Evolutionary conservation across 2,797 vertebrate genomes (phyloP).

Genomic region (Pygocentrus nattereri): DNA sequence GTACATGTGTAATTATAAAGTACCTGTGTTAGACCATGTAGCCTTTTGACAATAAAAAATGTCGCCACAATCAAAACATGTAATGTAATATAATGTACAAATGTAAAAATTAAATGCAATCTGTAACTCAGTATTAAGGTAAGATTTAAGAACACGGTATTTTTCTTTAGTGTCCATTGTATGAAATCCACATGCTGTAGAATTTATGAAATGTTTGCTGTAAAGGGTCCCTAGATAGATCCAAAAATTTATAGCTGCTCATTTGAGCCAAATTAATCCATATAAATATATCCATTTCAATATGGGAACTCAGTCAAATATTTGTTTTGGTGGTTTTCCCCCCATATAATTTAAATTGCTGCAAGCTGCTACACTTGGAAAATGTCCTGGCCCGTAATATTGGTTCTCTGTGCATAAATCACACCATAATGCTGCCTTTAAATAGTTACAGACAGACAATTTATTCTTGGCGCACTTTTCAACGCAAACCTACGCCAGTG

Average conservation of each 20-base stretch:
- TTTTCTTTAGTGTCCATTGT: constrained; percentile 17
- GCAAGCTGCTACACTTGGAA: constrained; percentile 78
- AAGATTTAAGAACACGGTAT: constrained; percentile 31
- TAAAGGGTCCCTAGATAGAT: constrained; percentile 53
- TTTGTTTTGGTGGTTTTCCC: constrained; percentile 76
- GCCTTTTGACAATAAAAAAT: background rate
- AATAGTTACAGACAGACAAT: constrained; percentile 82
- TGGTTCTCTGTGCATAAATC: constrained; percentile 76
- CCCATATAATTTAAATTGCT: constrained; percentile 75
- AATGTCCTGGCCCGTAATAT: constrained; percentile 69
- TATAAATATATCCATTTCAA: constrained; percentile 69
- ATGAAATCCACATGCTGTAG: constrained; percentile 48
- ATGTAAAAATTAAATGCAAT: constrained; percentile 36
- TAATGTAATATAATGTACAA: constrained; percentile 9
- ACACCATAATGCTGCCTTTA: constrained; percentile 75
- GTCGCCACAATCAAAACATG: background rate
- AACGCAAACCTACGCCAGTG: constrained; percentile 58
- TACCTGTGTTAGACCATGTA: background rate
- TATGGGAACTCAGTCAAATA: constrained; percentile 75
- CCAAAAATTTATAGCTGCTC: constrained; percentile 57
- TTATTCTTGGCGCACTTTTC: constrained; percentile 76
- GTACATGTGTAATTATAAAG: background rate
- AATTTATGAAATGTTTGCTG: constrained; percentile 54
- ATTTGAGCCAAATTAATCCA: constrained; percentile 64
- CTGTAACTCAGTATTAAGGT: constrained; percentile 18